These are phyloP conservation scores for Furcifer pardalis DNA, from an alignment of 2,797 vertebrate genomes.

Conservation along the genomic window DNA sequence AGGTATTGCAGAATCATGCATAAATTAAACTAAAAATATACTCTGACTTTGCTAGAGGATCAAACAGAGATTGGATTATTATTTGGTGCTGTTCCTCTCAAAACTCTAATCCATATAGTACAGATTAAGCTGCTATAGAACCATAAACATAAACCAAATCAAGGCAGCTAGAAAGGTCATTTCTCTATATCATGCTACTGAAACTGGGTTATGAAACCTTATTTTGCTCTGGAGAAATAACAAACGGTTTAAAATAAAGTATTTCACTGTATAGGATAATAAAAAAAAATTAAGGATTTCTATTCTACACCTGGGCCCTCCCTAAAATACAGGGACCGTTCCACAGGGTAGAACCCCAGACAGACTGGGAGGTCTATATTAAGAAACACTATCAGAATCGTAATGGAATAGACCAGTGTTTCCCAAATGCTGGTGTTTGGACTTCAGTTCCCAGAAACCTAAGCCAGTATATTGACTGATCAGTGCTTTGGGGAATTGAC, in stretches of 20 bases:
- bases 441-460: too few species aligned
- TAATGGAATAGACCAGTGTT: too few species aligned
- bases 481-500: too few species aligned
- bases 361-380: neutral
- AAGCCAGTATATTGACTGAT: too few species aligned
- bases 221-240: neutral
- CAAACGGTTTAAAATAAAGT: neutral
- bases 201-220: slow-evolving; percentile 15
- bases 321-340: neutral
- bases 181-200: slow-evolving; percentile 1
- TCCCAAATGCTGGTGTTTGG: too few species aligned
- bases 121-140: slow-evolving; percentile 49
- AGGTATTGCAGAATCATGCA: slow-evolving; percentile 38
- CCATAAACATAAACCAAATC: slow-evolving; percentile 40
- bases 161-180: slow-evolving; percentile 28
- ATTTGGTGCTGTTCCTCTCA: slow-evolving; percentile 45
- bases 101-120: slow-evolving; percentile 35
- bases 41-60: slow-evolving; percentile 52
- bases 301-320: neutral
- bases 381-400: too few species aligned
- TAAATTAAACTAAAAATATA: slow-evolving; percentile 52
- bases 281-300: neutral
- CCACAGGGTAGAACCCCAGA: neutral
- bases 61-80: slow-evolving; percentile 43
- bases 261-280: neutral